phyloP scores from a whole-genome alignment of 2,113 vertebrate species.

The Amia ocellicauda region DNA sequence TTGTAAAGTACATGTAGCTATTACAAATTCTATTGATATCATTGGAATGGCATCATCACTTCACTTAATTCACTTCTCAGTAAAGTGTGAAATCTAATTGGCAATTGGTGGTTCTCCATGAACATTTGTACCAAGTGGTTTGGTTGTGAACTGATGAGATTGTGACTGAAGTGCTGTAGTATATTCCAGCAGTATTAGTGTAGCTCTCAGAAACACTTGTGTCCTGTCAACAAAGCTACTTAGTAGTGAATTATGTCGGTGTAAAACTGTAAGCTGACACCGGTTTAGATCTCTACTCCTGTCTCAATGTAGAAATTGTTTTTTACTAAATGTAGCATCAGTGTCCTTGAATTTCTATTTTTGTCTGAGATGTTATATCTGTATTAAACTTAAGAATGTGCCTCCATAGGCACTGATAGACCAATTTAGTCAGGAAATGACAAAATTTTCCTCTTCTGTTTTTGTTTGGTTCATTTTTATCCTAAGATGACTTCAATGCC shows the following conservation, averaged over 20 bases:
- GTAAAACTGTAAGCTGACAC: background rate
- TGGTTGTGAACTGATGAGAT: constrained; percentile 3
- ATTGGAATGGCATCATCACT: too few relatives aligned
- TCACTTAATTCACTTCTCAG: too few relatives aligned
- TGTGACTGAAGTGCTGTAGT: constrained; percentile 1
- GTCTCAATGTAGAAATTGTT: background rate
- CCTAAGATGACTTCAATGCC: background rate
- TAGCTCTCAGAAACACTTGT: background rate
- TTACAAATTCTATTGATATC: too few relatives aligned
- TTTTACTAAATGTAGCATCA: too few relatives aligned
- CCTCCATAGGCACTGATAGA: too few relatives aligned
- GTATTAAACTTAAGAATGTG: too few relatives aligned
- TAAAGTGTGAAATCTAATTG: too few relatives aligned
- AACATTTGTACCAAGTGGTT: background rate
- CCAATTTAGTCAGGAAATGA: constrained; percentile 37
- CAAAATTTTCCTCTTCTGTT: constrained; percentile 14
- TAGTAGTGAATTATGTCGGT: background rate
- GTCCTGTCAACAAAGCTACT: constrained; percentile 1
- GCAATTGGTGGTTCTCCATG: background rate
- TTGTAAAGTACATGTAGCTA: too few relatives aligned
- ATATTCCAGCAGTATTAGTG: background rate
- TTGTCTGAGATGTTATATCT: too few relatives aligned
- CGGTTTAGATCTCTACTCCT: background rate
- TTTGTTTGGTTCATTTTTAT: too few relatives aligned
- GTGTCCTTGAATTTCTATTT: too few relatives aligned